phyloP scores from a whole-genome alignment of 2,113 vertebrate species.

The Tricholaema leucomelas region DNA sequence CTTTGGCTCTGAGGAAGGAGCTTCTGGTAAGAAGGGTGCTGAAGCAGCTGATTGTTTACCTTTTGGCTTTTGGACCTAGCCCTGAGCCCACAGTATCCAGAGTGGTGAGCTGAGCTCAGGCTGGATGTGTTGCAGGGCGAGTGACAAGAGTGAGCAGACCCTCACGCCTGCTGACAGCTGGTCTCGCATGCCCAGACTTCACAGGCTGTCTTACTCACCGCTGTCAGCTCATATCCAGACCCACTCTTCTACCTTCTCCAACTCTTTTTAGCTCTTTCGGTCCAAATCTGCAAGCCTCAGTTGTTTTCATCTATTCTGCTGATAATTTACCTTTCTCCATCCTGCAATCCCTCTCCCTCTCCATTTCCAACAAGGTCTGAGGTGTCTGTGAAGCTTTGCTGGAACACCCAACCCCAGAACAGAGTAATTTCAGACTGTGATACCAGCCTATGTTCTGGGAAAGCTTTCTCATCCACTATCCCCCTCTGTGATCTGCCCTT shows the following conservation, averaged over 20 bases:
- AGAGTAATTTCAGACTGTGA: not conserved
- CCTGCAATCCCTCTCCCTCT: not conserved
- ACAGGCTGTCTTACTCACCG: not conserved
- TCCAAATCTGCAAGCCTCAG: not conserved
- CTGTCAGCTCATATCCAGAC: not conserved
- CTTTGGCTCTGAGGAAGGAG: not conserved
- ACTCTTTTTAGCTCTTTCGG: not conserved
- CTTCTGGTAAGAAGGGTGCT: not conserved
- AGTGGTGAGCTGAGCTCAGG: accelerated
- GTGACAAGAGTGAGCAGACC: not conserved
- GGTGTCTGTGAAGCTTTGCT: not conserved
- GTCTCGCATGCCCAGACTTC: accelerated
- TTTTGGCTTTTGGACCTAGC: not conserved
- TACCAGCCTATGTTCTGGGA: not conserved
- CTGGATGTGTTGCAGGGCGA: not conserved
- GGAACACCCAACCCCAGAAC: not conserved
- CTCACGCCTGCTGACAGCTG: not conserved
- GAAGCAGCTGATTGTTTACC: not conserved
- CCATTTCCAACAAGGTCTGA: not conserved
- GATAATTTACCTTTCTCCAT: not conserved
- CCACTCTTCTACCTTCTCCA: not conserved
- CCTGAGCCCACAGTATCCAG: not conserved
- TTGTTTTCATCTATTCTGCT: not conserved
- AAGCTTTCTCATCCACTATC: not conserved
- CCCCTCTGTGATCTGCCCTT: not conserved